Evolutionary conservation across 2,888 invertebrate genomes (phyloP), one percentile per base, ranked within the genome.

Genomic region (Acrobasis repandana): DNA sequence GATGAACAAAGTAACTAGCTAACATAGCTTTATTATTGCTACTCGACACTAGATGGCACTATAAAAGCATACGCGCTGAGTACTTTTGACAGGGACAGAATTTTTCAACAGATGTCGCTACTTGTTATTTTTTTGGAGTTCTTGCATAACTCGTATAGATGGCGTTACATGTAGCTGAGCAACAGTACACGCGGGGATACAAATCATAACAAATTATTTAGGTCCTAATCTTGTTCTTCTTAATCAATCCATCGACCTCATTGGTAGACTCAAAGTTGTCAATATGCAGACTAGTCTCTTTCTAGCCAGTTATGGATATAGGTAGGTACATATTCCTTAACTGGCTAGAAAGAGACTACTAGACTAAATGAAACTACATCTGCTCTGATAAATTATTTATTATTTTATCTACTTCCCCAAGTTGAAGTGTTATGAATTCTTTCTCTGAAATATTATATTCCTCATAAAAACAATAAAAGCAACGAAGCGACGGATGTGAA

Each of bases 41-140:
- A 47, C 33, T 28, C 46, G n/a, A 46, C 47, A 56, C 46, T 10
- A 56, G 56, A 56, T 56, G 56, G 56, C 56, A n/a, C 18, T 5
- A 11, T 28, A 9, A 10, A 28, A 18, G 20, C 49, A 49, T 20
- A 6, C n/a, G 5, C 3, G 5, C 3, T 11, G 38, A 10, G 2
- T 38, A 11, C 10, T 38, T 38, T 43, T 43, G 4, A 1, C n/a
- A 43, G n/a, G 43, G n/a, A 43, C 11, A 43, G 28, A 43, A 14
- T 1, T 43, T 11, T 14, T 43, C 4, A 43, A 9, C 15, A 36
- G 34, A 52, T 52, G 34, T 16, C 52, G 36, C 15, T 28, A 28
- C 28, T 28, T 52, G 16, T 36, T 16, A n/a, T 34, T 20, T 8
- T 11, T 15, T 33, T 20, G 11, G 20, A 33, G 2, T n/a, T 11